Percentiles rank a stretch among this genome's conserved stretches.
Evolutionary conservation across 2,797 vertebrate species (phyloP).

Genomic region (Odontamblyopus lacepedii): DNA sequence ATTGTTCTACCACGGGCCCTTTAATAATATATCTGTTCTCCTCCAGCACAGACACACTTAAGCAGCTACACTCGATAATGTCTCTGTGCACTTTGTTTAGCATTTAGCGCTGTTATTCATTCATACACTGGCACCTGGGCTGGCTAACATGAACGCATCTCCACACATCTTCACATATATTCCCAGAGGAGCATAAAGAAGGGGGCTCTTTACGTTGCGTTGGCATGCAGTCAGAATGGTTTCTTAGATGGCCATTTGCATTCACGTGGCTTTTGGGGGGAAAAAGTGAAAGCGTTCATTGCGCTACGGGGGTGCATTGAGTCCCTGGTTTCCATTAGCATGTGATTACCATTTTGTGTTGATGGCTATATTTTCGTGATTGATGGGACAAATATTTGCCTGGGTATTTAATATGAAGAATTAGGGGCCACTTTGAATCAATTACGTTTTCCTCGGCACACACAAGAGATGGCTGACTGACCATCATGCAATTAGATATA

Average conservation of each 20-base stretch:
- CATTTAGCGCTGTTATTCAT: constrained; percentile 73
- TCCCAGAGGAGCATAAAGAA: constrained; percentile 76
- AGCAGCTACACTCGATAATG: constrained; percentile 63
- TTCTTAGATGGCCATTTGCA: constrained; percentile 76
- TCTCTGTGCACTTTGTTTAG: constrained; percentile 57
- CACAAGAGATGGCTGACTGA: constrained; percentile 12
- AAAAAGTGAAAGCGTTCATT: constrained; percentile 66
- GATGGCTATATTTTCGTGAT: constrained; percentile 78
- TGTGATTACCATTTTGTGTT: constrained; percentile 75
- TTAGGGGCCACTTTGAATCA: constrained; percentile 63
- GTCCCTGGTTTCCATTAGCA: constrained; percentile 70
- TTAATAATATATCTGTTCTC: constrained; percentile 78
- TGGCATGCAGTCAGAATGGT: constrained; percentile 77
- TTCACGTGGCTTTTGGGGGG: constrained; percentile 65
- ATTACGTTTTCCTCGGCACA: constrained; percentile 44
- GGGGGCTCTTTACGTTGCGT: constrained; percentile 75
- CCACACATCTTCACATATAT: constrained; percentile 72
- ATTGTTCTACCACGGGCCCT: constrained; percentile 72
- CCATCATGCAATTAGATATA: background rate
- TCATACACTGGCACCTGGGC: constrained; percentile 77
- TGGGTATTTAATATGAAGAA: constrained; percentile 67
- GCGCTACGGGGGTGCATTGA: constrained; percentile 68
- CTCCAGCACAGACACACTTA: constrained; percentile 72
- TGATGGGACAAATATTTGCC: constrained; percentile 79
- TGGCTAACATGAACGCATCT: constrained; percentile 76